Evolutionary conservation across 2,113 vertebrate genomes (phyloP).

Genomic region (Nannobrachium achirus): DNA sequence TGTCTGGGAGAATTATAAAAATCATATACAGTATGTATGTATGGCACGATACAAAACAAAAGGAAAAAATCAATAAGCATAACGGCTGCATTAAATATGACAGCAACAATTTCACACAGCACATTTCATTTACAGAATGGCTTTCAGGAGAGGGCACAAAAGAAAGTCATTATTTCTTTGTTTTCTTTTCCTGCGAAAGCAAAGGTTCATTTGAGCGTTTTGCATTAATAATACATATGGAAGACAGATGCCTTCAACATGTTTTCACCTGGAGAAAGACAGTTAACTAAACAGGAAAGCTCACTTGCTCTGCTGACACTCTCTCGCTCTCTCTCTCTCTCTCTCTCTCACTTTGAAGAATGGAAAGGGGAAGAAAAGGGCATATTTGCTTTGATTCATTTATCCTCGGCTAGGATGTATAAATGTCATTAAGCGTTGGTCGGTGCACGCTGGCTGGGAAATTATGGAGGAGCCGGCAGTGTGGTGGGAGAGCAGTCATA

Average conservation of each 20-base stretch:
- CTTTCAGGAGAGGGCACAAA: constrained; percentile 59
- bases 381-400: constrained; percentile 67
- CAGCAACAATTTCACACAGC: constrained; percentile 73
- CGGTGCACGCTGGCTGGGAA: constrained; percentile 32
- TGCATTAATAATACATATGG: constrained; percentile 76
- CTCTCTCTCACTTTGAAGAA: constrained; percentile 55
- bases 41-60: constrained; percentile 57
- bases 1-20: constrained; percentile 32
- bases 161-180: constrained; percentile 68
- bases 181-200: constrained; percentile 55
- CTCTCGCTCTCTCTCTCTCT: neutral
- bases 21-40: constrained; percentile 36
- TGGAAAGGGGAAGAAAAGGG: constrained; percentile 24
- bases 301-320: constrained; percentile 13
- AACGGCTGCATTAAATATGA: constrained; percentile 65
- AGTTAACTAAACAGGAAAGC: constrained; percentile 45
- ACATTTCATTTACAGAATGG: constrained; percentile 65
- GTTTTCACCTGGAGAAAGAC: constrained; percentile 71
- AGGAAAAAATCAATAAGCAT: constrained; percentile 63
- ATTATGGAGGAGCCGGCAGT: constrained; percentile 55
- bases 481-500: constrained; percentile 43
- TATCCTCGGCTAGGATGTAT: constrained; percentile 61
- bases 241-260: constrained; percentile 57
- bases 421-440: constrained; percentile 58
- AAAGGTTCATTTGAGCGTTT: constrained; percentile 67